phyloP scores from a whole-genome alignment of 2,888 invertebrate species.

The Heliothis peltigera region DNA sequence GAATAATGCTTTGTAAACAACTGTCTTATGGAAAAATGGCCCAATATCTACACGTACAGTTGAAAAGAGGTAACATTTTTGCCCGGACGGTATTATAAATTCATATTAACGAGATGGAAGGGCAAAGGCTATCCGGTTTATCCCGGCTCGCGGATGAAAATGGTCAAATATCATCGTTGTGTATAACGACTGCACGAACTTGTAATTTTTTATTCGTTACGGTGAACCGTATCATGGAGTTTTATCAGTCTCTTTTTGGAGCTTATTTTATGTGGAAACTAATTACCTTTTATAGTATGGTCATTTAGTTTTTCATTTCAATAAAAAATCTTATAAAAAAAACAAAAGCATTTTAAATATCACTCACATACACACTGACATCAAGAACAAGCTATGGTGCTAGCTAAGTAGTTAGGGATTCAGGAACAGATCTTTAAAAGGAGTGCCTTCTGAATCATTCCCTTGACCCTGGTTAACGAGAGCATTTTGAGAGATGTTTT shows the following conservation, averaged over 20 bases:
- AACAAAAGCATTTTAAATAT: no score
- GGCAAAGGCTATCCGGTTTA: conserved; percentile 63
- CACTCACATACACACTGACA: no score
- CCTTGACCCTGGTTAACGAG: no score
- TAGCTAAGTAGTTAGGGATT: no score
- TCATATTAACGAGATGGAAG: conserved; percentile 71
- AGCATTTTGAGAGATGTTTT: no score
- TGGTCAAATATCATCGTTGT: conserved; percentile 53
- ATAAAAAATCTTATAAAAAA: no score
- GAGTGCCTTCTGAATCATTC: no score
- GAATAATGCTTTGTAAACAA: conserved; percentile 45
- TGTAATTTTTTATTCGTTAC: conserved; percentile 47
- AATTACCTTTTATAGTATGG: conserved; percentile 27
- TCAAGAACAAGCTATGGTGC: no score
- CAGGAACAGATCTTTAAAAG: no score
- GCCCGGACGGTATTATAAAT: conserved; percentile 71
- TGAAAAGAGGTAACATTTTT: conserved; percentile 35
- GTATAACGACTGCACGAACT: conserved; percentile 44
- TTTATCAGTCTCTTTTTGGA: conserved; percentile 44
- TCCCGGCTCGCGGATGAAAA: conserved; percentile 56
- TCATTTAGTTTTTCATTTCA: no score
- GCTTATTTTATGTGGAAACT: conserved; percentile 31
- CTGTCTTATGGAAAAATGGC: conserved; percentile 18
- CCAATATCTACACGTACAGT: conserved; percentile 30
- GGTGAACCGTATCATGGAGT: conserved; percentile 39